Conservation (phyloP, 64 coral and sea anemone species). For the Pocillopora damicornis region DNA sequence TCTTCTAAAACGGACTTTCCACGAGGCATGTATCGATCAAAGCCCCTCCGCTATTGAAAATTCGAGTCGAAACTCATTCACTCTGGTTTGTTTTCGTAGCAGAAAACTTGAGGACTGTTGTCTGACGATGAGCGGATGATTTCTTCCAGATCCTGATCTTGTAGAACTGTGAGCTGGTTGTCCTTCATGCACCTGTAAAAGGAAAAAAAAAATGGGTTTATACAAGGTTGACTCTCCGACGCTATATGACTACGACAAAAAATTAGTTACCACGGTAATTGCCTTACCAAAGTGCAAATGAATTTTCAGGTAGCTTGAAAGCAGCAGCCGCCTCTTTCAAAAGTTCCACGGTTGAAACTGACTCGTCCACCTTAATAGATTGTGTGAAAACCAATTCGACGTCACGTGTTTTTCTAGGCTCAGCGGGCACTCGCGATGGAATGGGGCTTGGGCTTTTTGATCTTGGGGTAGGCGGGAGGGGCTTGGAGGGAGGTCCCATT, state of each 20-base stretch:
- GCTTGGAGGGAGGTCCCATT: background rate
- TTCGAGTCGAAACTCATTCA: background rate
- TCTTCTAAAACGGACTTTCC: no score
- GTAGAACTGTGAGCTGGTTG: slow-evolving; percentile 27
- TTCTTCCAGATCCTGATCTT: slow-evolving; percentile 40
- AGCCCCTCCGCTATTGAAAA: background rate
- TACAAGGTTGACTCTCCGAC: no score
- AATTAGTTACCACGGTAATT: background rate
- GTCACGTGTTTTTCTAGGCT: slow-evolving; percentile 5
- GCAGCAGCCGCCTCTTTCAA: slow-evolving; percentile 50
- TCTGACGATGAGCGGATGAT: slow-evolving; percentile 22
- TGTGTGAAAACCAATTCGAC: slow-evolving; percentile 63
- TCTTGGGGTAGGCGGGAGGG: slow-evolving; percentile 11
- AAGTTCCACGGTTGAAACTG: slow-evolving; percentile 47
- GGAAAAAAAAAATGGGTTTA: background rate
- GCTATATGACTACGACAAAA: background rate
- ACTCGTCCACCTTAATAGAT: slow-evolving; percentile 49
- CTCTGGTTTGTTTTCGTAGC: slow-evolving; percentile 49
- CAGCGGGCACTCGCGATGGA: background rate
- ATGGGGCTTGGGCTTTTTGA: background rate
- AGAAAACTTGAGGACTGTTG: slow-evolving; percentile 36
- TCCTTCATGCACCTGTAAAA: slow-evolving; percentile 46
- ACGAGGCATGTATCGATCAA: no score
- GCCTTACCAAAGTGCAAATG: slow-evolving; percentile 73
- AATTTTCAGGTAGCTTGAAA: slow-evolving; percentile 40